Conservation (phyloP, 2,888 invertebrate genomes). For the Caenorhabditis becei region DNA sequence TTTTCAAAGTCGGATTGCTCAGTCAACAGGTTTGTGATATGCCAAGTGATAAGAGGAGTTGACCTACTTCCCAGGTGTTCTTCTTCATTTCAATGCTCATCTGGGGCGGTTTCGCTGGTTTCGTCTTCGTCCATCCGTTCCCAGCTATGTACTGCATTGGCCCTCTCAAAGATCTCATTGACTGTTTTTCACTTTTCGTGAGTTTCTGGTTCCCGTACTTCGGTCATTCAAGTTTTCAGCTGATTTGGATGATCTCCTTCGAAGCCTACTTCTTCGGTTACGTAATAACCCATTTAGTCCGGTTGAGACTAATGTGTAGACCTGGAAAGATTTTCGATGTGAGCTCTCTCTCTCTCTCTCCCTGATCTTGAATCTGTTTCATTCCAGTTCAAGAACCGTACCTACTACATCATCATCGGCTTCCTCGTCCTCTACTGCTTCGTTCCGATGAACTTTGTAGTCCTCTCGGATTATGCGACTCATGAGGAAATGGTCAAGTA, state of each 20-base stretch:
- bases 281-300: not conserved
- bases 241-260: not conserved
- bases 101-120: not conserved
- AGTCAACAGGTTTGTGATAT: no score
- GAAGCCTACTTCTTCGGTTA: not conserved
- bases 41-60: no score
- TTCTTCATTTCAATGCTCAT: not conserved
- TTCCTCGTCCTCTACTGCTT: slow-evolving; percentile 1
- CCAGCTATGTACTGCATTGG: not conserved
- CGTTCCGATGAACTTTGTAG: not conserved
- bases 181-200: not conserved
- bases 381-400: not conserved
- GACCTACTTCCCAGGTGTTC: no score
- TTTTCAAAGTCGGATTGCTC: not conserved
- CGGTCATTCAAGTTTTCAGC: not conserved
- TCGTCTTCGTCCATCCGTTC: not conserved
- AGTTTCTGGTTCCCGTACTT: not conserved
- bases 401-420: not conserved
- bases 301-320: not conserved
- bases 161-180: not conserved
- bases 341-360: no score
- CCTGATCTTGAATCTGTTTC: not conserved
- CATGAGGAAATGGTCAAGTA: not conserved
- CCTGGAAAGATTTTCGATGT: not conserved
- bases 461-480: not conserved